Base-by-base conservation (phyloP, 2,113 vertebrate genomes). In the Canis aureus region DNA sequence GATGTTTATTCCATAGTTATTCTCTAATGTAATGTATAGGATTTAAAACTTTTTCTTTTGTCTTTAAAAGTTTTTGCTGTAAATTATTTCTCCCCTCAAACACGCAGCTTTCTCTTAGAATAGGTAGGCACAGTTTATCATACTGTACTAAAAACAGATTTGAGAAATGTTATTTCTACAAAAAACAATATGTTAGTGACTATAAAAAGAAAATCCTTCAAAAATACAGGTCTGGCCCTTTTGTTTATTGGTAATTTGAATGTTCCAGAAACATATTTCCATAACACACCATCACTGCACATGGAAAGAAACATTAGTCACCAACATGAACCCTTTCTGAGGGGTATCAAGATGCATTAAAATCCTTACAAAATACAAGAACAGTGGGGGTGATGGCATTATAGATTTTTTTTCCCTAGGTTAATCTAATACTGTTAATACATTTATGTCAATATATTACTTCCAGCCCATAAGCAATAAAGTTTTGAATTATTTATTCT, bases 31-130 rank as follows among this genome's bases (percentile, higher is more conserved):
- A 49, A n/a, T 10, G 78, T 59, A 55, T 12, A 62, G 2, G 13
- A 86, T n/a, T 87, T 60, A 23, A 23, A 59, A 67, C 15, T 60
- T 81, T 87, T 96, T 12, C 93, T 32, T 55, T 80, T 93, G 55
- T 84, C 51, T 95, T 82, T 32, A 84, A 62, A 95, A 86, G 13
- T 62, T 91, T 91, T 95, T 92, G 15, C 25, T 90, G 53, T 35
- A 6, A 51, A 32, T 11, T 1, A 35, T 35, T 71, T 71, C 15
- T 53, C 66, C 57, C 17, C 73, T 57, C 49, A 95, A 74, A 53
- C 8, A 76, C 35, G 20, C 11, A 60, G 29, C 15, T 83, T 12
- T 55, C 53, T 90, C 62, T 90, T 13, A 78, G 60, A 38, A 91
- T 55, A 88, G 29, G 3, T 59, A 66, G 32, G 6, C 4, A 43